Evolutionary conservation across 2,797 vertebrate species (phyloP).

Genomic region (Mormyrus proboscirostris): DNA sequence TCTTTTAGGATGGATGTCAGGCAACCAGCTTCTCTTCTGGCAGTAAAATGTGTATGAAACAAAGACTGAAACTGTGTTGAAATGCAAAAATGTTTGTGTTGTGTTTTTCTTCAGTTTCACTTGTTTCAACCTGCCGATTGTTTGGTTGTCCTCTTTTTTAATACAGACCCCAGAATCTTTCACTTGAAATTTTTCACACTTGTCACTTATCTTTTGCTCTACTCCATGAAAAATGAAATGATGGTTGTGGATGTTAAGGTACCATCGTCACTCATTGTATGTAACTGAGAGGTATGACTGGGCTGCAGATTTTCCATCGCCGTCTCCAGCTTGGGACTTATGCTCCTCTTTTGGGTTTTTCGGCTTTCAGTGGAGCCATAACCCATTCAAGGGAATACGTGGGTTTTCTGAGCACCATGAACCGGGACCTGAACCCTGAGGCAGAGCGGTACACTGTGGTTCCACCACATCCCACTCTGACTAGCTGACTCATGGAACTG

Average conservation of each 20-base stretch:
- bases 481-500: not conserved
- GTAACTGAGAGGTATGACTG: not conserved
- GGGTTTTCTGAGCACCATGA: not conserved
- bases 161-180: not conserved
- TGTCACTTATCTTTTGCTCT: not conserved
- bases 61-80: not conserved
- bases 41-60: not conserved
- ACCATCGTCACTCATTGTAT: not conserved
- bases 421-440: not conserved
- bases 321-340: not conserved
- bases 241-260: not conserved
- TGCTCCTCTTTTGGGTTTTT: not conserved
- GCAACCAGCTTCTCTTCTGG: not conserved
- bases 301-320: not conserved
- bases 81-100: not conserved
- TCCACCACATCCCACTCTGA: not conserved
- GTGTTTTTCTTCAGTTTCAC: not conserved
- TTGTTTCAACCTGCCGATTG: not conserved
- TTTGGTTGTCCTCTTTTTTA: not conserved
- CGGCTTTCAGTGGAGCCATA: not conserved
- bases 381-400: not conserved
- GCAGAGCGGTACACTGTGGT: not conserved
- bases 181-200: not conserved
- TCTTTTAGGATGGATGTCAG: not conserved
- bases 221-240: not conserved